A percentile compares a stretch with the other conserved stretches of the same genome.
These are phyloP conservation scores for Drymonia ruficornis DNA, from an alignment of 2,888 invertebrate genomes.

Conservation along the genomic window DNA sequence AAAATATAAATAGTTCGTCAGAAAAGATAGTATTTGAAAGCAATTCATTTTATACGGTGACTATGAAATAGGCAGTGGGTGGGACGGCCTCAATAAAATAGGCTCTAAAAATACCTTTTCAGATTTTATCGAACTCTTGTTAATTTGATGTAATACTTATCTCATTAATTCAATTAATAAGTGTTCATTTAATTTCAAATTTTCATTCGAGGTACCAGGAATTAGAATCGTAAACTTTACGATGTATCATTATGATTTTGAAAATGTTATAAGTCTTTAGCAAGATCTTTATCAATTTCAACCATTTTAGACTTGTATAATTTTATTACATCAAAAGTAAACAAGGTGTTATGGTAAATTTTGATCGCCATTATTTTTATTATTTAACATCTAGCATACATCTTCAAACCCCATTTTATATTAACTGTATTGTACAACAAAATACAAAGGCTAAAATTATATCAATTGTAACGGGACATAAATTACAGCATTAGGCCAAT, in stretches of 20 bases:
- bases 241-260: no score
- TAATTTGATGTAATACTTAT: slow-evolving; percentile 1
- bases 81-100: background rate
- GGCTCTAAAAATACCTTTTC: background rate
- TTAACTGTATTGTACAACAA: slow-evolving; percentile 12
- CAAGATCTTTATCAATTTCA: no score
- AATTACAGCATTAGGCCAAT: slow-evolving; percentile 36
- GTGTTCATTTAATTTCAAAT: no score
- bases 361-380: background rate
- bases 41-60: background rate
- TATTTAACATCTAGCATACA: background rate
- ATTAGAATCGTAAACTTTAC: no score
- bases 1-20: no score
- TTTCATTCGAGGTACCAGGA: no score
- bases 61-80: background rate
- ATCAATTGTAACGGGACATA: slow-evolving; percentile 35
- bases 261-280: no score
- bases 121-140: background rate
- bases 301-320: no score
- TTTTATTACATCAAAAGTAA: no score
- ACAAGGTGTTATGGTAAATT: background rate
- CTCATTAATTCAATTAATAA: background rate
- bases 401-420: slow-evolving; percentile 4
- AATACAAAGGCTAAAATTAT: slow-evolving; percentile 35
- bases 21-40: background rate